Base-by-base conservation (phyloP, 2,113 vertebrate genomes). In the Neofelis nebulosa region DNA sequence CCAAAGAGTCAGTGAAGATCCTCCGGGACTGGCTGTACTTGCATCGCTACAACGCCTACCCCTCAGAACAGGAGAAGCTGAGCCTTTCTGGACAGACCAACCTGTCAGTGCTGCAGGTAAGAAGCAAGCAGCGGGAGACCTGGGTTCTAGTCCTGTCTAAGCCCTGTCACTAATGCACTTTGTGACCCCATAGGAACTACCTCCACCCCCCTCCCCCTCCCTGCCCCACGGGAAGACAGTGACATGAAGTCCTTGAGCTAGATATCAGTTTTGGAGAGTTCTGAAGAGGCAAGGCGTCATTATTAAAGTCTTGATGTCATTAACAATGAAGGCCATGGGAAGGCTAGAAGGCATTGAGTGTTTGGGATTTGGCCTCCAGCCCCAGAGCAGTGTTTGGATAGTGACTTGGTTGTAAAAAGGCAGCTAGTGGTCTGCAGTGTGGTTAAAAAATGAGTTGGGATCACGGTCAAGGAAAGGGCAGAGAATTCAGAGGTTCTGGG, bases 41-140 rank as follows among this genome's bases (percentile, higher is more conserved):
- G 94, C 99, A 99, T 92, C 99, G 99, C 93, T 99, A 99, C 98
- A 99, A 99, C 0, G 99, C 99, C 63, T 99, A 99, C 96, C 99
- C 99, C 0, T 99, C 99, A 0, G 99, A 99, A 98, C 99, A 99
- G 97, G 99, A 99, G 99, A 99, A 99, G 85, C 99, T 99, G 83
- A 99, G 99, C 95, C 99, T 99, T 95, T 99, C 99, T 0, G 99
- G 98, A 29, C 99, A 99, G 98, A 99, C 99, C 93, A 99, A 99
- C 97, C 99, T 99, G 91, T 99, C 99, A 0, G 99, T 99, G 97
- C 99, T 99, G 74, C 99, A 99, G 99, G 99, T 99, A 97, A 98
- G 98, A 36, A 52, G 13, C 1, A 27, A 19, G 25, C 66, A 48
- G 52, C 41, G 91, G 66, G 57, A 36, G 31, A 29, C 38, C 33